These are phyloP conservation scores for Rhinichthys osculus DNA, from an alignment of 2,797 vertebrate species.

Conservation along the genomic window DNA sequence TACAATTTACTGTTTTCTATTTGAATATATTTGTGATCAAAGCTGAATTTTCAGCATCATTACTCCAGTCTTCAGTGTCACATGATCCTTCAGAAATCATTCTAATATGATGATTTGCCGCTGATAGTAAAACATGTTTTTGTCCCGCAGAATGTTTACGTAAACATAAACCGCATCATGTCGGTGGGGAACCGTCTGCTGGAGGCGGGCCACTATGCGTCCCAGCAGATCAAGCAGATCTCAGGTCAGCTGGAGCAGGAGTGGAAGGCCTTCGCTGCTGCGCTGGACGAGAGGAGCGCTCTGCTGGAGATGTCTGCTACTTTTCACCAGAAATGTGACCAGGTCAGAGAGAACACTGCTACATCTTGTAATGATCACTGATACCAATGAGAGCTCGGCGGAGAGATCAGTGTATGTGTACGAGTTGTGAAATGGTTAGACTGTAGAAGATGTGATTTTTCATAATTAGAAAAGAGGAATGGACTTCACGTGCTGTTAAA, in stretches of 20 bases:
- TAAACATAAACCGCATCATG: constrained; percentile 99
- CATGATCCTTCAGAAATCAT: neutral
- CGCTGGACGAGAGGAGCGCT: constrained; percentile 95
- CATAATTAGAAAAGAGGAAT: neutral
- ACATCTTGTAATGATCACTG: neutral
- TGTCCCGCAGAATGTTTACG: constrained; percentile 89
- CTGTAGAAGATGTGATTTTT: neutral
- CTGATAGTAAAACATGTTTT: too few relatives aligned
- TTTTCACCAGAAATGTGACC: constrained; percentile 98
- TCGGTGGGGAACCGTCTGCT: constrained; percentile 96
- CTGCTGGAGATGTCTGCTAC: constrained; percentile 95
- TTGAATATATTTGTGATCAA: neutral
- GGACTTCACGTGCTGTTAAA: neutral
- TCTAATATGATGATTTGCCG: neutral
- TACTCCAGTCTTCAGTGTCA: neutral
- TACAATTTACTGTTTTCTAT: neutral
- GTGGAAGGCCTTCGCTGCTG: constrained; percentile 97
- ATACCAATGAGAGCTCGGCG: neutral
- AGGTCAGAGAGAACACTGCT: constrained; percentile 78
- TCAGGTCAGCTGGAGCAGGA: constrained; percentile 95
- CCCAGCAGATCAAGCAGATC: constrained; percentile 98
- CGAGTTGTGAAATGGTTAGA: neutral
- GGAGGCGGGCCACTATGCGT: constrained; percentile 97
- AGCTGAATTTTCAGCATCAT: neutral
- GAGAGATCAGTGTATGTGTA: neutral